A percentile compares a stretch with the other conserved stretches of the same genome.
Conservation (phyloP, 2,113 vertebrate species). For the Urocolius indicus region DNA sequence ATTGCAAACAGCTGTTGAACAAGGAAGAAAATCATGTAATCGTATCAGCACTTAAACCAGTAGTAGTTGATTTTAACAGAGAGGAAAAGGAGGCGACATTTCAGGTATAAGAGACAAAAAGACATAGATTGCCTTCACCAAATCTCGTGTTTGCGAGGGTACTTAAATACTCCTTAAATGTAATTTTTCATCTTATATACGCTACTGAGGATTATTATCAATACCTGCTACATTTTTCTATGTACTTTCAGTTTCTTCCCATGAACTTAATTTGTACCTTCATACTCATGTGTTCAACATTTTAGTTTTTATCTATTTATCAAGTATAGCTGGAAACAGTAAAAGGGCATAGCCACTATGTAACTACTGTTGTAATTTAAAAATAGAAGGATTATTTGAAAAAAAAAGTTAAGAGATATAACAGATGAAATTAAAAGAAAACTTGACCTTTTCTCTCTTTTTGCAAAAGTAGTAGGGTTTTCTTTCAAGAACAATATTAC, state of each 20-base stretch:
- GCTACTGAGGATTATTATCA: neutral
- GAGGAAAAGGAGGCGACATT: constrained; percentile 9
- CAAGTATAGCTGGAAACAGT: neutral
- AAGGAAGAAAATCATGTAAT: constrained; percentile 43
- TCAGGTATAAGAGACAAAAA: neutral
- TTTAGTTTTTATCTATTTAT: neutral
- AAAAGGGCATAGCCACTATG: neutral
- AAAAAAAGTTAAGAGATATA: neutral
- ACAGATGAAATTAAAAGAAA: neutral
- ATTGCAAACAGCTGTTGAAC: constrained; percentile 55
- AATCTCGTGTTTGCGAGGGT: neutral
- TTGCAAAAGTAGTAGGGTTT: neutral
- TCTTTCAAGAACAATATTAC: neutral
- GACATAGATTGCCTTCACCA: neutral
- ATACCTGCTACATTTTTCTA: neutral
- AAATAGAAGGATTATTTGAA: neutral
- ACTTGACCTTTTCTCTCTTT: neutral
- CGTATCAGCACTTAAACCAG: constrained; percentile 47
- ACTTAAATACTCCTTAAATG: neutral
- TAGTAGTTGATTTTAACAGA: constrained; percentile 30
- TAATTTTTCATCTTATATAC: neutral
- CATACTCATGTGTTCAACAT: neutral
- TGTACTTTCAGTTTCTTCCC: neutral
- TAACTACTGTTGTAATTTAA: neutral
- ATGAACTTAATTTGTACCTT: neutral